phyloP scores from a whole-genome alignment of 2,113 vertebrate species.

The Notiomystis cincta region DNA sequence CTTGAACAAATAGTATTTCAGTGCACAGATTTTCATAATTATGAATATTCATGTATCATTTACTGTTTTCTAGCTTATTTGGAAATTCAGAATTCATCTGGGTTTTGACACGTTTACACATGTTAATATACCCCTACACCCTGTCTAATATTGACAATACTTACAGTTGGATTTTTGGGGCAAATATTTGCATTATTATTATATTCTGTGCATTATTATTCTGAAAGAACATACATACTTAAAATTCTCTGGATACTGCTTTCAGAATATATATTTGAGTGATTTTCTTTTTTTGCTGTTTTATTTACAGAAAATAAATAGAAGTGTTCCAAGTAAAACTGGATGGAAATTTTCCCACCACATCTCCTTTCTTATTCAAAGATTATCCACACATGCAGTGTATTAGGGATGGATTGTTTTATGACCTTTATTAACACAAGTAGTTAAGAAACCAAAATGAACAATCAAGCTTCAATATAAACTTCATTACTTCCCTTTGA shows the following conservation, averaged over 20 bases:
- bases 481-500: background rate
- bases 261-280: background rate
- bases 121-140: background rate
- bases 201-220: background rate
- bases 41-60: background rate
- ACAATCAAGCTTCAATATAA: background rate
- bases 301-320: background rate
- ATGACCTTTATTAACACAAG: background rate
- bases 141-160: background rate
- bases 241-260: background rate
- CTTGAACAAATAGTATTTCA: background rate
- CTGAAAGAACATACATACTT: background rate
- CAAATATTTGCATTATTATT: background rate
- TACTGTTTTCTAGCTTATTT: background rate
- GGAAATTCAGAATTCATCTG: background rate
- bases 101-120: background rate
- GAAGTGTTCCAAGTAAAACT: background rate
- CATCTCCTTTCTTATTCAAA: background rate
- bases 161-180: background rate
- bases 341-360: background rate
- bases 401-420: background rate
- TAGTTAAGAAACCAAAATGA: background rate
- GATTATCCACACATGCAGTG: background rate
- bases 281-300: background rate
- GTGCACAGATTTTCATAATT: background rate